These are phyloP conservation scores for Tor tambroides DNA, from an alignment of 2,113 vertebrate genomes.

Conservation along the genomic window DNA sequence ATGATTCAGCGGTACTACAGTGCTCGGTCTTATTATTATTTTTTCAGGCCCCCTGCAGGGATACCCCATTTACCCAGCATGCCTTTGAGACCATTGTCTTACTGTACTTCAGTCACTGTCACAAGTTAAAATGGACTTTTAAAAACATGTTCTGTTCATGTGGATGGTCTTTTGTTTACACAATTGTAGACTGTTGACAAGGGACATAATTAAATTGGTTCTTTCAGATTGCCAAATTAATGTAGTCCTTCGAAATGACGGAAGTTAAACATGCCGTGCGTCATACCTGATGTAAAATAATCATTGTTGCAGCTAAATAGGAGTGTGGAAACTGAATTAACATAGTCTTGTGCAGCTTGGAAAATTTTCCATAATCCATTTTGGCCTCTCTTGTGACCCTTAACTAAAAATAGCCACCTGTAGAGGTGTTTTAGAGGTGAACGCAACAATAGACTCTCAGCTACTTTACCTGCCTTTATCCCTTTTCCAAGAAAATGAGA, in stretches of 20 bases:
- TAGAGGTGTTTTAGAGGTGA: slow-evolving; percentile 9
- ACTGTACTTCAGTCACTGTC: slow-evolving; percentile 13
- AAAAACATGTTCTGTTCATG: background rate
- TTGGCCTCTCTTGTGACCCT: slow-evolving; percentile 4
- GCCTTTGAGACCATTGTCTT: slow-evolving; percentile 43
- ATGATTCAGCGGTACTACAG: slow-evolving; percentile 31
- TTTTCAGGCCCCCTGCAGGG: slow-evolving; percentile 44
- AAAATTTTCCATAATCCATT: background rate
- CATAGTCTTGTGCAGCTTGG: slow-evolving; percentile 10
- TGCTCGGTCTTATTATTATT: slow-evolving; percentile 39
- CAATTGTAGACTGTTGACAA: background rate
- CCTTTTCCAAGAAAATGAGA: background rate
- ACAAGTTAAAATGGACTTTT: background rate
- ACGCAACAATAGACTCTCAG: background rate
- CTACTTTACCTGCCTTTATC: background rate
- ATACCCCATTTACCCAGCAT: slow-evolving; percentile 40
- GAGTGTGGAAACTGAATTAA: background rate
- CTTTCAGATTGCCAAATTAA: background rate
- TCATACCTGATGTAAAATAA: too few species aligned
- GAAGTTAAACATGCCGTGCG: too few species aligned
- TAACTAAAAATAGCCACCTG: background rate
- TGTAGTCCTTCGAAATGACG: background rate
- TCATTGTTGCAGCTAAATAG: background rate
- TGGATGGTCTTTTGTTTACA: background rate
- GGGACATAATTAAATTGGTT: background rate